Base-by-base conservation (phyloP, 2,888 invertebrate species). In the Pediacus dermestoides region DNA sequence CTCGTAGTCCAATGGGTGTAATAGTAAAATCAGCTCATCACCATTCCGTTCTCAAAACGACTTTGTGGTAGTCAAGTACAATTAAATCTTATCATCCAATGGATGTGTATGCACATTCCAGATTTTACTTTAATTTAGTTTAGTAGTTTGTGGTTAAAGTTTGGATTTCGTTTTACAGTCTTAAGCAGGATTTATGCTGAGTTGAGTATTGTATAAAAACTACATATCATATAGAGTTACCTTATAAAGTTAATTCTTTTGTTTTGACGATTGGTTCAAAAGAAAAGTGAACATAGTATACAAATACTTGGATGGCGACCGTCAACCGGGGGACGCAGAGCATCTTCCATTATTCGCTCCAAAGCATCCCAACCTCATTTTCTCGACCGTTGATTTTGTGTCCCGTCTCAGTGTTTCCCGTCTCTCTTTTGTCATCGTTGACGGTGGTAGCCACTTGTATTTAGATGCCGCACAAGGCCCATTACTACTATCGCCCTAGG, bases 381-480 rank as follows among this genome's bases (percentile, higher is more conserved):
- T 75, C 74, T 71, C 72, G 73, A 63, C 73, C 74, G 73, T 74
- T 75, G 74, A 70, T 68, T 70, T 64, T 63, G 66, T 59, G 62
- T 60, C 64, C 61, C 61, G 60, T 56, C 61, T 58, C 52, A 45
- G 50, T 55, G 48, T 51, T 26, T 56, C 53, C 57, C 58, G 44
- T 54, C 57, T 56, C 56, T 47, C 46, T 50, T 46, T 58, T 55
- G 12, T 28, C 53, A 56, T 55, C 44, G 46, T 39, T 40, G 46
- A 41, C 44, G 46, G 39, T 39, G 54, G 48, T 51, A 51, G 55
- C 58, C 55, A 57, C 57, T 58, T 55, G 51, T 51, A 51, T 52
- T 56, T 55, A 53, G 55, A 57, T 57, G 52, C 49, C 51, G 42
- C 46, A 50, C 52, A 49, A 55, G 50, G 46, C 48, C 54, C 53